Conservation (phyloP, 2,888 invertebrate species). For the Falcaria lacertinaria region DNA sequence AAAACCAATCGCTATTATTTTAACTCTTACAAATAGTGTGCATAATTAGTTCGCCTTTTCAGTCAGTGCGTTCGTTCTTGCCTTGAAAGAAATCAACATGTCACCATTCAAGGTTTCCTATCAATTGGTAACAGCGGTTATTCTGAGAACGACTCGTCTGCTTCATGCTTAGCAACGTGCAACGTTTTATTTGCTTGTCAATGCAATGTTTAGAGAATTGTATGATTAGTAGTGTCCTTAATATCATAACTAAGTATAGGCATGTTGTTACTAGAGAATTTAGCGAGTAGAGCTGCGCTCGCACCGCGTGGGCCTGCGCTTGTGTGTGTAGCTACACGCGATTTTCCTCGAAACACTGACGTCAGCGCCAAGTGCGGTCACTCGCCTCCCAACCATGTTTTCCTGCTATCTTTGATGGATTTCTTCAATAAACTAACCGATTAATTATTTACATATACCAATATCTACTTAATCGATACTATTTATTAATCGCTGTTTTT, state of each 20-base stretch:
- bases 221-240: conserved; percentile 4
- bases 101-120: conserved; percentile 30
- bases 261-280: conserved; percentile 3
- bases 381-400: conserved; percentile 44
- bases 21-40: no score
- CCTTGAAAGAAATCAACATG: conserved; percentile 35
- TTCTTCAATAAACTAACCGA: not conserved
- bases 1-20: no score
- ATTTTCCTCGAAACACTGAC: conserved; percentile 69
- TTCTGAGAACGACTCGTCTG: conserved; percentile 20
- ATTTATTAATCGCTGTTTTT: conserved; percentile 1
- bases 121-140: conserved; percentile 16
- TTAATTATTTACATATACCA: conserved; percentile 1
- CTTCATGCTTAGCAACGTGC: not conserved
- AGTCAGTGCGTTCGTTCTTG: conserved; percentile 13
- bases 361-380: conserved; percentile 55
- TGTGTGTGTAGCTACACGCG: conserved; percentile 26
- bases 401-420: conserved; percentile 40
- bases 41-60: conserved; percentile 21
- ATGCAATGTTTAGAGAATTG: conserved; percentile 3
- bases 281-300: conserved; percentile 15
- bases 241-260: not conserved
- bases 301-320: conserved; percentile 32
- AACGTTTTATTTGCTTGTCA: no score
- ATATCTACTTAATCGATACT: not conserved